Evolutionary conservation across 2,888 invertebrate genomes (phyloP), one percentile per base, ranked within the genome.

Genomic region (Netelia melanura): DNA sequence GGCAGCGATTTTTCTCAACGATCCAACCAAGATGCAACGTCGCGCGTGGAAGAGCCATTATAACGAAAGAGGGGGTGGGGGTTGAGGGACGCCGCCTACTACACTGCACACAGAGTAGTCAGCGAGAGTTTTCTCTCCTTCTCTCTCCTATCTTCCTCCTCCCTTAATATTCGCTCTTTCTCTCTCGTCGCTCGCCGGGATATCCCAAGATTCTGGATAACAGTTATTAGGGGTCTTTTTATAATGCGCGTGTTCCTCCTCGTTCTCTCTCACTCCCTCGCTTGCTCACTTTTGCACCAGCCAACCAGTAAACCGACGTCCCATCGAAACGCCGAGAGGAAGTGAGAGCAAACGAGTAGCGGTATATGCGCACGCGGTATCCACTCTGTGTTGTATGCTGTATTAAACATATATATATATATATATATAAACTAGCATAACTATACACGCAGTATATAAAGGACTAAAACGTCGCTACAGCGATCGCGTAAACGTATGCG

Each of bases 201-300:
- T 90, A 90, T 88, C 88, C 90, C 90, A 89, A 93, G 93, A 93
- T 93, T 90, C 84, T 91, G 92, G 93, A 93, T 93, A 93, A 93
- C 93, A 93, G 93, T 93, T 93, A 93, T 93, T 93, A 93, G 91
- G 90, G 91, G 89, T 79, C 91, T 91, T 93, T 92, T 93, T 92
- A 93, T 92, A 93, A 92, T 92, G 91, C 91, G 89, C 91, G 89
- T 90, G 91, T 90, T 90, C 89, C 89, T 89, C 86, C 85, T 65
- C 65, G 58, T 52, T 86, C 86, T 89, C 89, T 82, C 77, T 76
- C 87, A 86, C 71, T 84, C 86, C 86, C 86, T 89, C 89, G 81
- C 75, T 76, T 70, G 77, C 83, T 54, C 70, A 72, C 62, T 67
- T 84, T 83, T 65, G 75, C 86, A 70, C 68, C 81, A 83, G 74